Percentiles rank a stretch among this genome's conserved stretches.
These are phyloP conservation scores for Hippocampus barbouri DNA, from an alignment of 2,113 vertebrate species.

Conservation along the genomic window DNA sequence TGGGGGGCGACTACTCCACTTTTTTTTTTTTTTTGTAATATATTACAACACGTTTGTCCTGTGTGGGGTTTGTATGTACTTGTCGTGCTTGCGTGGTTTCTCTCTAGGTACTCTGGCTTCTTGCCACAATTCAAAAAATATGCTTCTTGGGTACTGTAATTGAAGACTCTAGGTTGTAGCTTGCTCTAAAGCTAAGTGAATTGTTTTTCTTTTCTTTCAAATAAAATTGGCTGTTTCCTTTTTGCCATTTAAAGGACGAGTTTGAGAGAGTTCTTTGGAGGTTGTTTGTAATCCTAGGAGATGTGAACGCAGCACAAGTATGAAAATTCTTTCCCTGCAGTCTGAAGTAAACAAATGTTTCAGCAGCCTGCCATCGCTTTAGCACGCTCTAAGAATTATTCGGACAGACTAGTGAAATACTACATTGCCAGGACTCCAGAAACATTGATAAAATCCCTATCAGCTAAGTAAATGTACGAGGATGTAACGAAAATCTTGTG, in stretches of 20 bases:
- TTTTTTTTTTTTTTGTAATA: too few species aligned
- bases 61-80: too few species aligned
- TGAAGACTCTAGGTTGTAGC: too few species aligned
- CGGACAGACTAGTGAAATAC: not conserved
- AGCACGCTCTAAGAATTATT: slow-evolving; percentile 7
- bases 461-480: not conserved
- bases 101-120: too few species aligned
- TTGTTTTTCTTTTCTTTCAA: not conserved
- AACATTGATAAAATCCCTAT: not conserved
- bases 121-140: too few species aligned
- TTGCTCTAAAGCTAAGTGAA: not conserved
- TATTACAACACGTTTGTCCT: too few species aligned
- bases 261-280: not conserved
- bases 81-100: too few species aligned
- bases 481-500: not conserved
- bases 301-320: slow-evolving; percentile 25
- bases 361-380: slow-evolving; percentile 11
- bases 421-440: slow-evolving; percentile 12
- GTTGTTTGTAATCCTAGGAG: not conserved
- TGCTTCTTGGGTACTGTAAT: too few species aligned
- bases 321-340: slow-evolving; percentile 19
- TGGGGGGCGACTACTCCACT: not conserved
- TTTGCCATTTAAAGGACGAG: not conserved
- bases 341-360: slow-evolving; percentile 42
- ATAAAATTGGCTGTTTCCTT: not conserved